Conservation (phyloP, 2,797 vertebrate genomes). For the Notolepis coatsorum region DNA sequence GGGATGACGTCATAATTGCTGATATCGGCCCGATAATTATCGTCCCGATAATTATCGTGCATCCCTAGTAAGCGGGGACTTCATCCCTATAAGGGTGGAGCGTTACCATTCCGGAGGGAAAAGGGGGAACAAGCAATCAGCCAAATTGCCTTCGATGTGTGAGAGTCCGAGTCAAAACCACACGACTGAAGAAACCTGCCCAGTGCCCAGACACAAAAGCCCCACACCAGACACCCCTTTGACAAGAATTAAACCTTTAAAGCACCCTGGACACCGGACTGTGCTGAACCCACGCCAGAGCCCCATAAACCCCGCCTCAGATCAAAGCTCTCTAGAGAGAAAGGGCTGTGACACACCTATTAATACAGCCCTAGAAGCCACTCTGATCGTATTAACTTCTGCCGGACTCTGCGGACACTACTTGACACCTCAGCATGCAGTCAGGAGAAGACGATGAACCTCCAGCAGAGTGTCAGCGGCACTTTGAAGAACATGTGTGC, state of each 20-base stretch:
- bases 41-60: too few species aligned
- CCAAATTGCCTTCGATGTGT: conserved; percentile 2
- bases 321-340: conserved; percentile 7
- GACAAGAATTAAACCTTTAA: conserved; percentile 1
- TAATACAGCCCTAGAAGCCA: conserved; percentile 9
- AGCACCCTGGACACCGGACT: background rate
- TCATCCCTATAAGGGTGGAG: background rate
- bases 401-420: background rate
- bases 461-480: conserved; percentile 28
- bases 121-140: conserved; percentile 3
- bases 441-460: conserved; percentile 27
- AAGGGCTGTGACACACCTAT: conserved; percentile 9
- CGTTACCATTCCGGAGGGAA: background rate
- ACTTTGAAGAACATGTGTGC: too few species aligned
- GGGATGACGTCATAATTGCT: too few species aligned
- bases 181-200: background rate
- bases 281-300: background rate
- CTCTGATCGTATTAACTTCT: conserved; percentile 1
- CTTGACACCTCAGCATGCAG: background rate
- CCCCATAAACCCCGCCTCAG: background rate
- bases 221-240: background rate
- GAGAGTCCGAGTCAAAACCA: background rate
- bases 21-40: too few species aligned
- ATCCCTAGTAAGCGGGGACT: background rate
- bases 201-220: too few species aligned